These are phyloP conservation scores for Oasisia sp. DNA, from an alignment of 2,888 invertebrate species.

Conservation along the genomic window DNA sequence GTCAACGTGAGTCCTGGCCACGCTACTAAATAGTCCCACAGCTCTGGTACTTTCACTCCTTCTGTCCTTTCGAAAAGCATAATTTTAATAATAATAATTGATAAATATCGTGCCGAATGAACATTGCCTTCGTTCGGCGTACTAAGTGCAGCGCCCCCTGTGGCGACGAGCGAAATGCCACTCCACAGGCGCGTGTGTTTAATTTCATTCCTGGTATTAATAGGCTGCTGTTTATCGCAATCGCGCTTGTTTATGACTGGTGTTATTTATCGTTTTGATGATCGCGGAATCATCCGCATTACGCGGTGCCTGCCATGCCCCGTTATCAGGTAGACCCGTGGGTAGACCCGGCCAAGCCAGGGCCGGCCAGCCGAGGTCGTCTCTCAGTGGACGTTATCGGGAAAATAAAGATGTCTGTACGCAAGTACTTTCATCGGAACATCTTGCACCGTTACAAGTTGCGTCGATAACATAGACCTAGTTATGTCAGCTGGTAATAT, in stretches of 20 bases:
- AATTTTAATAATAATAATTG: not conserved
- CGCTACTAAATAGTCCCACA: no score
- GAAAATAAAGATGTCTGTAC: not conserved
- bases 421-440: no score
- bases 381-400: not conserved
- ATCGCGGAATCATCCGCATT: not conserved
- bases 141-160: not conserved
- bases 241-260: conserved; percentile 2
- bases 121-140: not conserved
- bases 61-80: not conserved
- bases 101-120: not conserved
- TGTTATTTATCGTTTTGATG: not conserved
- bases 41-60: not conserved
- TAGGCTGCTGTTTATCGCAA: not conserved
- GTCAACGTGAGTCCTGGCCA: no score
- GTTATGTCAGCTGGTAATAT: no score
- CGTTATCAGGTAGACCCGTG: not conserved
- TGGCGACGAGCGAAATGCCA: not conserved
- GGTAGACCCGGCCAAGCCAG: not conserved
- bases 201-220: not conserved
- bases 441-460: no score
- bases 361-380: not conserved
- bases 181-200: not conserved
- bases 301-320: not conserved
- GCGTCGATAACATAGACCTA: no score